Conservation (phyloP, 1,140 invertebrate species). For the Drosophila lini region DNA sequence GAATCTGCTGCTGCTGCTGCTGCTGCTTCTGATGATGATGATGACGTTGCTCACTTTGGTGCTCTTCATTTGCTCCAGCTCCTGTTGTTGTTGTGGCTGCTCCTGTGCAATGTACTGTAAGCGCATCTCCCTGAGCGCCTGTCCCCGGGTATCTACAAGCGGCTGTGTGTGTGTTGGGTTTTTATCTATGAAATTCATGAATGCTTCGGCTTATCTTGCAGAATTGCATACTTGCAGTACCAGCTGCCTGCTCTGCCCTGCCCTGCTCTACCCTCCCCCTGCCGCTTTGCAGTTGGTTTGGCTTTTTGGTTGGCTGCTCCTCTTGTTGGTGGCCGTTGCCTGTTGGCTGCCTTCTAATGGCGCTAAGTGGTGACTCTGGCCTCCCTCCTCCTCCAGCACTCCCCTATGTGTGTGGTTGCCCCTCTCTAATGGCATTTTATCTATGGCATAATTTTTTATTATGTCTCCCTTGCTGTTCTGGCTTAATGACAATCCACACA, state of each 20-base stretch:
- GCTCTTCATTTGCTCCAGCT: slow-evolving; percentile 55
- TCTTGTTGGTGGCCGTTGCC: slow-evolving; percentile 33
- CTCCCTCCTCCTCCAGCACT: neutral
- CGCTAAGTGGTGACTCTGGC: slow-evolving; percentile 74
- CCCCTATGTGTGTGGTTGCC: slow-evolving; percentile 5
- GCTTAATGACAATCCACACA: slow-evolving; percentile 74
- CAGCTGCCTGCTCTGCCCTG: slow-evolving; percentile 3
- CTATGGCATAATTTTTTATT: slow-evolving; percentile 83
- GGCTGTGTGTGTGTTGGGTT: slow-evolving; percentile 53
- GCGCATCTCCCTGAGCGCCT: slow-evolving; percentile 61
- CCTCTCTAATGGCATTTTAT: slow-evolving; percentile 81
- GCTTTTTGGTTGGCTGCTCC: slow-evolving; percentile 49
- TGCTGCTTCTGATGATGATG: slow-evolving; percentile 49
- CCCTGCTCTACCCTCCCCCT: no score
- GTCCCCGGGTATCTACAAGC: slow-evolving; percentile 23
- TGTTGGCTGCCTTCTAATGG: slow-evolving; percentile 75
- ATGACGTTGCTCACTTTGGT: slow-evolving; percentile 64
- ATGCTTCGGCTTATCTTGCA: slow-evolving; percentile 80
- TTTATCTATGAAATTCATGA: slow-evolving; percentile 83
- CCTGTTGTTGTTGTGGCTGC: slow-evolving; percentile 40
- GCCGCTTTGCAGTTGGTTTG: slow-evolving; percentile 16
- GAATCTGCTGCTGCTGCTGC: slow-evolving; percentile 21
- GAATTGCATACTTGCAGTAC: slow-evolving; percentile 81
- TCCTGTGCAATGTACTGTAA: slow-evolving; percentile 81
- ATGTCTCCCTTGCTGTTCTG: slow-evolving; percentile 59